These are phyloP conservation scores for Agrotis segetum DNA, from an alignment of 2,888 invertebrate genomes.

Conservation along the genomic window DNA sequence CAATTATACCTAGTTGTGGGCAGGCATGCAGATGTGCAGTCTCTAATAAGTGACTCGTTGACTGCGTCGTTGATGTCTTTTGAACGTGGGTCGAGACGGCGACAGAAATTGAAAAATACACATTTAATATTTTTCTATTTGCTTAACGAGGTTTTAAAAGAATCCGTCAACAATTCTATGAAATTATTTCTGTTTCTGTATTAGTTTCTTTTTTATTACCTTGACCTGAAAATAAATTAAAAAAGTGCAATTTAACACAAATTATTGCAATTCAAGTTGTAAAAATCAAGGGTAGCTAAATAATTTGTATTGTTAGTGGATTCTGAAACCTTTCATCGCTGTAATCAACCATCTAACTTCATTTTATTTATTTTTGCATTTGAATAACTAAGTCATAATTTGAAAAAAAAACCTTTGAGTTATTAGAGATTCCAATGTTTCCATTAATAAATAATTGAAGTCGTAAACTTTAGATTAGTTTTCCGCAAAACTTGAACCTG, in stretches of 20 bases:
- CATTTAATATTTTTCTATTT: background rate
- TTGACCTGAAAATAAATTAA: constrained; percentile 23
- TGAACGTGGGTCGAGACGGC: constrained; percentile 27
- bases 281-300: constrained; percentile 35
- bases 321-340: constrained; percentile 33
- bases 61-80: constrained; percentile 64
- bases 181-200: background rate
- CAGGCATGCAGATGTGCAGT: constrained; percentile 21
- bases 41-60: constrained; percentile 40
- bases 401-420: background rate
- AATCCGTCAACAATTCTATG: background rate
- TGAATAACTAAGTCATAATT: background rate
- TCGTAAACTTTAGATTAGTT: constrained; percentile 12
- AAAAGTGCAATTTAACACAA: constrained; percentile 19
- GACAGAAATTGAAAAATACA: background rate
- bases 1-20: constrained; percentile 31
- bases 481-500: constrained; percentile 13
- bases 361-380: background rate
- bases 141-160: background rate
- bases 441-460: constrained; percentile 10
- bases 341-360: background rate
- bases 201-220: background rate
- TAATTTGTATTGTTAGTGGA: constrained; percentile 31
- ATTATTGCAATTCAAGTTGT: constrained; percentile 1
- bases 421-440: background rate